Percentiles rank a stretch among this genome's conserved stretches.
These are phyloP conservation scores for Engraulis encrasicolus DNA, from an alignment of 2,113 vertebrate genomes.

Conservation along the genomic window DNA sequence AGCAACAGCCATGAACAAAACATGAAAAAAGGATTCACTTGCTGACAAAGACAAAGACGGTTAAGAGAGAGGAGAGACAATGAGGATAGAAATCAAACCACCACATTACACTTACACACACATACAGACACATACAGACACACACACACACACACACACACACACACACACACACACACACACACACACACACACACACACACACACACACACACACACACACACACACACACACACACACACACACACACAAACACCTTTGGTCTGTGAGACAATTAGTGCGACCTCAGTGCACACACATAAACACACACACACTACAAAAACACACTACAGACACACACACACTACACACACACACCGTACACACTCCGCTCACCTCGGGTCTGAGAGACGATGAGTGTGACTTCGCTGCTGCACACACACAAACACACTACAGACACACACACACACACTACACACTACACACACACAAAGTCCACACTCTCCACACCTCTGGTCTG, in stretches of 20 bases:
- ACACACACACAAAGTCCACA: constrained; percentile 64
- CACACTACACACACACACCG: constrained; percentile 68
- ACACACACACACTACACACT: not conserved
- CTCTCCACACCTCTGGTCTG: too few relatives aligned
- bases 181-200: not conserved
- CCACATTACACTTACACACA: too few relatives aligned
- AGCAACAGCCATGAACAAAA: too few relatives aligned
- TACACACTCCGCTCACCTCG: too few relatives aligned
- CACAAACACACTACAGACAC: not conserved
- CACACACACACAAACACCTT: too few relatives aligned
- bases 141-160: not conserved
- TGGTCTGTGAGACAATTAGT: too few relatives aligned
- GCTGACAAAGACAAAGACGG: too few relatives aligned
- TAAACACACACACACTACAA: not conserved
- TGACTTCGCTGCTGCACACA: constrained; percentile 74
- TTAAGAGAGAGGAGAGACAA: too few relatives aligned
- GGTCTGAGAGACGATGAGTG: constrained; percentile 87
- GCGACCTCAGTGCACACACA: not conserved
- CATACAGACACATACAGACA: not conserved
- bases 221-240: not conserved
- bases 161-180: not conserved
- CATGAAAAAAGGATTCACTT: too few relatives aligned
- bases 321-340: not conserved
- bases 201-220: constrained; percentile 13
- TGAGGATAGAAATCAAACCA: too few relatives aligned